phyloP scores from a whole-genome alignment of 2,113 vertebrate species.

The Elaphurus davidianus region DNA sequence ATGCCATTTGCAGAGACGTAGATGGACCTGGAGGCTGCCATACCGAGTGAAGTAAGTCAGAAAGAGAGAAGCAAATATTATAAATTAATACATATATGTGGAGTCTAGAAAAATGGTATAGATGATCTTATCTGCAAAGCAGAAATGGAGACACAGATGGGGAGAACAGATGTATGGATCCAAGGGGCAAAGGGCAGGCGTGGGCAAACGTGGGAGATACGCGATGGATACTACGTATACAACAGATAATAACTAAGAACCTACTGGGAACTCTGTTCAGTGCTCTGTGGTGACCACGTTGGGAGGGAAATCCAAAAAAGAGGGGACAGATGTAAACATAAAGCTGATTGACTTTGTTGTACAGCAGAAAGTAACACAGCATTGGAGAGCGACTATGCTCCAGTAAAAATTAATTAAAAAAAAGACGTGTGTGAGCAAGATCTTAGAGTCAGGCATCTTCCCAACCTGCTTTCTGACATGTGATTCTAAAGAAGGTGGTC shows the following conservation, averaged over 20 bases:
- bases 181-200: not conserved
- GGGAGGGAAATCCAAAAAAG: not conserved
- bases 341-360: not conserved
- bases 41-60: not conserved
- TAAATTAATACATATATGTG: not conserved
- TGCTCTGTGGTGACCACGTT: not conserved
- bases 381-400: not conserved
- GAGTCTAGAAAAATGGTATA: not conserved
- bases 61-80: not conserved
- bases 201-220: not conserved
- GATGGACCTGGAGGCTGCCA: not conserved
- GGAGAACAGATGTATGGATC: not conserved
- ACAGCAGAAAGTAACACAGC: not conserved
- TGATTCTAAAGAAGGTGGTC: not conserved
- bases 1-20: rapidly evolving
- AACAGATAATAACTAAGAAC: not conserved
- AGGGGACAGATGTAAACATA: not conserved
- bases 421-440: not conserved
- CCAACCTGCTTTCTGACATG: not conserved
- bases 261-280: not conserved
- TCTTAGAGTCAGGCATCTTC: not conserved
- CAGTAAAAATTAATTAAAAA: not conserved
- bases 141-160: not conserved
- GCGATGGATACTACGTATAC: not conserved
- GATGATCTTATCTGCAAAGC: not conserved